These are phyloP conservation scores for Phalera bucephala DNA, from an alignment of 2,888 invertebrate genomes.

Conservation along the genomic window DNA sequence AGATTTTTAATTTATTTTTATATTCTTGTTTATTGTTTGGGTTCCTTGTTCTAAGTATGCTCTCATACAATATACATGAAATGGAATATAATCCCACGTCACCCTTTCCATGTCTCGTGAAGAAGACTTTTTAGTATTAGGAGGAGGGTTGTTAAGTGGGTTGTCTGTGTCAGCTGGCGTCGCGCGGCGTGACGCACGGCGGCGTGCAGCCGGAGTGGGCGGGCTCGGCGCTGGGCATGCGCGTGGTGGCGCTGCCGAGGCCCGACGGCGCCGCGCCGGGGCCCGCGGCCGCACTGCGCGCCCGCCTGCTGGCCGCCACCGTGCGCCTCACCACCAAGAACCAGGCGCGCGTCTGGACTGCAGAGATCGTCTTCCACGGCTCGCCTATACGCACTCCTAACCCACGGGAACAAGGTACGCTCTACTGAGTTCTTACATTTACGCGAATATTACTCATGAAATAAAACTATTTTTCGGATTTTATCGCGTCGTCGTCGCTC, in stretches of 20 bases:
- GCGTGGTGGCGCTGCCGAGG: slow-evolving; percentile 89
- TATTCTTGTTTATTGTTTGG: too few species aligned
- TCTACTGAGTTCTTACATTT: too few species aligned
- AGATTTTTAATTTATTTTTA: too few species aligned
- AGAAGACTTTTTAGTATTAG: too few species aligned
- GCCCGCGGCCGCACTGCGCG: slow-evolving; percentile 88
- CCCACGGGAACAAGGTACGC: slow-evolving; percentile 90
- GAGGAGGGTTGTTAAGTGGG: too few species aligned
- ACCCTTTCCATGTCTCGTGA: too few species aligned
- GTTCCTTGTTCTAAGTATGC: too few species aligned
- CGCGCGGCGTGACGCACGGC: slow-evolving; percentile 93
- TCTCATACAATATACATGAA: too few species aligned
- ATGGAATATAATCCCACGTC: too few species aligned
- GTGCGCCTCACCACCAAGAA: slow-evolving; percentile 91
- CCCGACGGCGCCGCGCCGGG: slow-evolving; percentile 74
- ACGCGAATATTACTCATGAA: too few species aligned
- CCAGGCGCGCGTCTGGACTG: slow-evolving; percentile 92
- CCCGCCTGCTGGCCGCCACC: slow-evolving; percentile 91
- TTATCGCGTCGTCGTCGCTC: too few species aligned
- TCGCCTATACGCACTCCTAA: slow-evolving; percentile 91
- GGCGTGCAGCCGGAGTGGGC: slow-evolving; percentile 96
- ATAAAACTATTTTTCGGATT: too few species aligned
- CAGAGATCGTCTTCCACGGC: slow-evolving; percentile 94
- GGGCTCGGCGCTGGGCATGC: slow-evolving; percentile 92
- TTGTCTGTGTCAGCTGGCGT: slow-evolving; percentile 82